A percentile compares a stretch with the other conserved stretches of the same genome.
These are phyloP conservation scores for Saturnia pavonia DNA, from an alignment of 2,888 invertebrate species.

Conservation along the genomic window DNA sequence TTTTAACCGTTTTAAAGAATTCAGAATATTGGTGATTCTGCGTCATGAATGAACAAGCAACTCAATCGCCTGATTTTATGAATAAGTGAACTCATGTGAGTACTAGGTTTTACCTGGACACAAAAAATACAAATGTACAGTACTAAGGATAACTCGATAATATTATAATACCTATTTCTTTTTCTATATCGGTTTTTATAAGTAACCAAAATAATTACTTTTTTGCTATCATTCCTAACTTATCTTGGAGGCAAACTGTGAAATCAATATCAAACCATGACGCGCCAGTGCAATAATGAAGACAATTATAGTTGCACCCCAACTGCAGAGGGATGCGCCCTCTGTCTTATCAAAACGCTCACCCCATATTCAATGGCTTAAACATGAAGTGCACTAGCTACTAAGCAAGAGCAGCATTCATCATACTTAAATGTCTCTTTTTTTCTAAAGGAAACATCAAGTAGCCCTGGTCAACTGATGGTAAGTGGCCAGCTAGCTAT, in stretches of 20 bases:
- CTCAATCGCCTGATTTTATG: neutral
- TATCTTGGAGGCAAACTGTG: neutral
- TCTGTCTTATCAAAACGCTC: slow-evolving; percentile 26
- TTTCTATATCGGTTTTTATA: neutral
- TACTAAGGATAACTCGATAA: neutral
- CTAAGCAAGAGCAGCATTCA: neutral
- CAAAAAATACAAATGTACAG: neutral
- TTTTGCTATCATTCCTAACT: neutral
- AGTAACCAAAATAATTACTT: neutral
- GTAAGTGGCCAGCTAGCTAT: neutral
- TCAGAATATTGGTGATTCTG: neutral
- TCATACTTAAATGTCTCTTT: neutral
- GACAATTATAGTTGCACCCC: slow-evolving; percentile 43
- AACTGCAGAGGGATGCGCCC: slow-evolving; percentile 32
- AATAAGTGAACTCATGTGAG: too few relatives aligned
- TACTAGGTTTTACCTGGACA: too few relatives aligned
- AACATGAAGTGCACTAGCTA: too few relatives aligned
- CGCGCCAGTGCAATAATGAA: slow-evolving; percentile 37
- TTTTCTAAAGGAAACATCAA: neutral
- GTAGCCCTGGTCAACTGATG: neutral
- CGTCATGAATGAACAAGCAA: neutral
- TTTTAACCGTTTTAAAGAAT: neutral
- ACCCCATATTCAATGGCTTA: neutral
- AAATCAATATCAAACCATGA: slow-evolving; percentile 39
- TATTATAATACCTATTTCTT: neutral